These are phyloP conservation scores for Sarcophaga rosellei DNA, from an alignment of 2,888 invertebrate species.

Conservation along the genomic window DNA sequence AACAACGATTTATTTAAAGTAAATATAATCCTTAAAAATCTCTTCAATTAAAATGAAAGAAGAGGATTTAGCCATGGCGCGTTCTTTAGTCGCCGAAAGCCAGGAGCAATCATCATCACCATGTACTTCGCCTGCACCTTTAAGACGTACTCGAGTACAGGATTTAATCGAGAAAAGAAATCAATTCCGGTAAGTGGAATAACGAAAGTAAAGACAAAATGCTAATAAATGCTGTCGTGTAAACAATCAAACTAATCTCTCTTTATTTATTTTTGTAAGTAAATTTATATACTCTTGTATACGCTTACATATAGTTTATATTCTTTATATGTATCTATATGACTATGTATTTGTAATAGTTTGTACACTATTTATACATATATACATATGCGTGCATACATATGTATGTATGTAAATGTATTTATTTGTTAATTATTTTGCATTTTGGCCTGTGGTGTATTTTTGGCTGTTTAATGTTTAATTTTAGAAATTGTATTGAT, in stretches of 20 bases:
- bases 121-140: slow-evolving; percentile 84
- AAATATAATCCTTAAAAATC: not conserved
- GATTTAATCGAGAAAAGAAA: slow-evolving; percentile 86
- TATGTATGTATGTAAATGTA: not conserved
- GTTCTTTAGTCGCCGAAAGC: slow-evolving; percentile 83
- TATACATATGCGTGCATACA: not conserved
- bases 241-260: slow-evolving; percentile 15
- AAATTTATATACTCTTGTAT: not conserved
- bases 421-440: slow-evolving; percentile 16
- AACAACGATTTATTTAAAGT: slow-evolving; percentile 1
- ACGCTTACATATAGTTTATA: not conserved
- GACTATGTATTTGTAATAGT: not conserved
- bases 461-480: slow-evolving; percentile 52
- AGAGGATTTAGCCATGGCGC: slow-evolving; percentile 87
- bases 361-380: too few species aligned
- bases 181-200: slow-evolving; percentile 85
- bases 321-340: slow-evolving; percentile 31
- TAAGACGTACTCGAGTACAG: slow-evolving; percentile 85
- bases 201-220: not conserved
- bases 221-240: not conserved
- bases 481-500: slow-evolving; percentile 50
- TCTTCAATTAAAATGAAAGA: slow-evolving; percentile 84
- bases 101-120: slow-evolving; percentile 82
- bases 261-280: not conserved
- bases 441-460: slow-evolving; percentile 35